Percentiles rank a stretch among this genome's conserved stretches.
Evolutionary conservation across 2,888 invertebrate species (phyloP).

Genomic region (Andrena dorsata): DNA sequence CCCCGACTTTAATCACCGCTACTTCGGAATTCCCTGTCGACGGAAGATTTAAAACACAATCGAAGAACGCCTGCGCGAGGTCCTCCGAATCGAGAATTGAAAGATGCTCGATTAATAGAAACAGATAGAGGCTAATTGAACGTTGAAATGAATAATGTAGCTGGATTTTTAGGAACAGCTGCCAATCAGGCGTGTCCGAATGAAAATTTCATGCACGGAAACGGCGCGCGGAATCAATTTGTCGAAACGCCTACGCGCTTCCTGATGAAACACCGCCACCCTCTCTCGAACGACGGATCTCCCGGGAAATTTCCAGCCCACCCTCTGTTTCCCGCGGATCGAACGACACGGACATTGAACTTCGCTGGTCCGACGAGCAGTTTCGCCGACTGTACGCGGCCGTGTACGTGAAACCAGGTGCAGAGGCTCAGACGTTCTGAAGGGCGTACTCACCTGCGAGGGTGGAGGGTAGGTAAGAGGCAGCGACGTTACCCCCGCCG

Average conservation of each 20-base stretch:
- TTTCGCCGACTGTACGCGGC: slow-evolving; percentile 49
- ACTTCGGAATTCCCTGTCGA: background rate
- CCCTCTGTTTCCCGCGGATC: slow-evolving; percentile 19
- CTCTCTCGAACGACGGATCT: slow-evolving; percentile 16
- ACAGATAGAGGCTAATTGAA: too few species aligned
- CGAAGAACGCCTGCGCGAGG: background rate
- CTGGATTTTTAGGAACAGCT: too few species aligned
- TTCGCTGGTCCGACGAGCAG: slow-evolving; percentile 41
- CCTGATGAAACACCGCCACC: slow-evolving; percentile 20
- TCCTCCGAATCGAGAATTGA: too few species aligned
- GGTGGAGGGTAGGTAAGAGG: slow-evolving; percentile 52
- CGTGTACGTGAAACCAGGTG: slow-evolving; percentile 45
- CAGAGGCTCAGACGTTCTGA: slow-evolving; percentile 64
- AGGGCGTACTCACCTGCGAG: slow-evolving; percentile 60
- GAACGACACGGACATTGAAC: slow-evolving; percentile 61
- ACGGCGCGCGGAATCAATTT: slow-evolving; percentile 36
- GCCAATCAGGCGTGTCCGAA: background rate
- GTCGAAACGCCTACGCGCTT: slow-evolving; percentile 16
- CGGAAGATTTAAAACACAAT: background rate
- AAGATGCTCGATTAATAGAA: too few species aligned
- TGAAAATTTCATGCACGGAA: slow-evolving; percentile 34
- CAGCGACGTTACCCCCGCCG: slow-evolving; percentile 51
- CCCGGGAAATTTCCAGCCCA: slow-evolving; percentile 49
- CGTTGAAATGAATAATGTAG: too few species aligned
- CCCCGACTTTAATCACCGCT: background rate